Evolutionary conservation across 1,140 invertebrate species (phyloP).

Genomic region (Drosophila repletoides): DNA sequence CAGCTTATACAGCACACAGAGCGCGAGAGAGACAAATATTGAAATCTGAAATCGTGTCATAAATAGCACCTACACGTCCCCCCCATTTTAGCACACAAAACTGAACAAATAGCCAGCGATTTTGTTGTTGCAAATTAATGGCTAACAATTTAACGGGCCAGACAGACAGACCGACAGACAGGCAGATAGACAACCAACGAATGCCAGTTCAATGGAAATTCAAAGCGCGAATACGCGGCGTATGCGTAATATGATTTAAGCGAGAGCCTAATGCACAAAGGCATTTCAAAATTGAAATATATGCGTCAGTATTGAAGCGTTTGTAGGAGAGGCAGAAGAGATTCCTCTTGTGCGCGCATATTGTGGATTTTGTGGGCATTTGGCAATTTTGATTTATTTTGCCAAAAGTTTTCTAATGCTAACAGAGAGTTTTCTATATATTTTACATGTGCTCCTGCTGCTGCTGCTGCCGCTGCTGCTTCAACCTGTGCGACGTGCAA

Average conservation of each 20-base stretch:
- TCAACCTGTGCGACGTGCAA: conserved; percentile 53
- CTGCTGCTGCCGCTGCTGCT: conserved; percentile 4
- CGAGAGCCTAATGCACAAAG: conserved; percentile 72
- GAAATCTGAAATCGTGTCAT: conserved; percentile 13
- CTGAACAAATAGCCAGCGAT: background rate
- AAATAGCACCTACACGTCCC: background rate
- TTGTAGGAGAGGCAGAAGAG: background rate
- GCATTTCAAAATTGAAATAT: conserved; percentile 75
- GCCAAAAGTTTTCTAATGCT: conserved; percentile 49
- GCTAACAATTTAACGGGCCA: conserved; percentile 61
- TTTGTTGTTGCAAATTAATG: conserved; percentile 57
- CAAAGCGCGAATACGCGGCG: conserved; percentile 46
- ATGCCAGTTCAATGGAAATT: conserved; percentile 25
- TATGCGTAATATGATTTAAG: conserved; percentile 78
- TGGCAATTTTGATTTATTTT: conserved; percentile 77
- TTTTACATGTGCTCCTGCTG: conserved; percentile 45
- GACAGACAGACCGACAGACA: too few relatives aligned
- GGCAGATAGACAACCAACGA: too few relatives aligned
- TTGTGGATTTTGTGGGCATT: conserved; percentile 60
- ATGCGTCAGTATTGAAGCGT: conserved; percentile 4
- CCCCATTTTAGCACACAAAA: background rate
- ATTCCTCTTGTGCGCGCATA: conserved; percentile 19
- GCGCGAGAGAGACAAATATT: background rate
- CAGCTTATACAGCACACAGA: background rate
- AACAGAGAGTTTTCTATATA: conserved; percentile 50